Conservation (phyloP, 2,113 vertebrate species). For the Spea multiplicata region DNA sequence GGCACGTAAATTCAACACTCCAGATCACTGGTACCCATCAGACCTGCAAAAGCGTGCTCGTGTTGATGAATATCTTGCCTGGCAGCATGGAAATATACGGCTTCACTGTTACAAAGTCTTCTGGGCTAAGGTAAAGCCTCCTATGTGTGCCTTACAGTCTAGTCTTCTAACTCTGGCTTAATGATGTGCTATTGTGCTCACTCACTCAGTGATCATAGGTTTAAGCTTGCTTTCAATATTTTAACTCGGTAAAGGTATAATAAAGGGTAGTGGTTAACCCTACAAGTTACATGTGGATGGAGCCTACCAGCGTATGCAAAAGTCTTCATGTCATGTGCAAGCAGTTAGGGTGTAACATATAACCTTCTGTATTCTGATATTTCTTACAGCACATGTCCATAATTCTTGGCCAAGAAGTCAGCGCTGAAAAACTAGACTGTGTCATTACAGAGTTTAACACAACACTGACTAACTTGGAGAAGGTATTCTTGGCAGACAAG, state of each 20-base stretch:
- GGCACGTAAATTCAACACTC: conserved; percentile 69
- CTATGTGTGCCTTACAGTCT: too few relatives aligned
- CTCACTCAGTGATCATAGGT: too few relatives aligned
- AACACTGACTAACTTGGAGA: conserved; percentile 71
- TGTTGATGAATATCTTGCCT: conserved; percentile 73
- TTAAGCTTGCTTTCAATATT: too few relatives aligned
- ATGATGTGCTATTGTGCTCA: too few relatives aligned
- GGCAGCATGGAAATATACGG: conserved; percentile 71
- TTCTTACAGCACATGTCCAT: conserved; percentile 60
- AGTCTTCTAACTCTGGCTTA: too few relatives aligned
- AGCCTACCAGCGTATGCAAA: too few relatives aligned
- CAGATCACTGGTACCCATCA: conserved; percentile 76
- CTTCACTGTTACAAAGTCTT: conserved; percentile 67
- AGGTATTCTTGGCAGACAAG: conserved; percentile 80
- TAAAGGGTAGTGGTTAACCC: too few relatives aligned
- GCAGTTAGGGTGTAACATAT: too few relatives aligned
- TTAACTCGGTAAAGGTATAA: too few relatives aligned
- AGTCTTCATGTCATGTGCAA: too few relatives aligned
- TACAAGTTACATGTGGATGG: too few relatives aligned
- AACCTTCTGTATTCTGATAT: not conserved
- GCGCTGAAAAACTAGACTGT: conserved; percentile 71
- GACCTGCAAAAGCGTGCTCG: conserved; percentile 68
- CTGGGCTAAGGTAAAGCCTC: conserved; percentile 64
- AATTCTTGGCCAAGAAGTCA: conserved; percentile 64
- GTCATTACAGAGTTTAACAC: conserved; percentile 70